Conservation (phyloP, 2,888 invertebrate genomes). For the Drosophila anomelani region DNA sequence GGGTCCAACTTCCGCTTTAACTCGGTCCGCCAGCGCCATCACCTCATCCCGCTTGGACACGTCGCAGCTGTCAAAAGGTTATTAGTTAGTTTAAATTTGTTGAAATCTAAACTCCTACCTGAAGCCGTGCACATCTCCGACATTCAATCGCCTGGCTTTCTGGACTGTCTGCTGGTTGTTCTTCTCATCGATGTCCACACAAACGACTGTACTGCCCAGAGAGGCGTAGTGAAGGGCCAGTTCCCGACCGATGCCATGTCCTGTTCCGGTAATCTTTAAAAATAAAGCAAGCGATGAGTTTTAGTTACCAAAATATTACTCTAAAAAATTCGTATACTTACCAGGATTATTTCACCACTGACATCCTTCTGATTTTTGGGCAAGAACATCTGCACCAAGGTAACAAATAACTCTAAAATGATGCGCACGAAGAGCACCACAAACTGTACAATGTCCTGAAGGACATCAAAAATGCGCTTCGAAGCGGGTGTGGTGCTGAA, state of each 20-base stretch:
- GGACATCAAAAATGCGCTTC: conserved; percentile 75
- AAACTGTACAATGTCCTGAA: conserved; percentile 80
- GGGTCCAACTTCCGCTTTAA: conserved; percentile 89
- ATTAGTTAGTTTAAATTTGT: background rate
- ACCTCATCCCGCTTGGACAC: conserved; percentile 90
- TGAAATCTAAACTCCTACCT: conserved; percentile 75
- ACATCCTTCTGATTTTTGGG: conserved; percentile 88
- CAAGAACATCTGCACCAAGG: conserved; percentile 57
- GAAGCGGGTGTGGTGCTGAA: conserved; percentile 79
- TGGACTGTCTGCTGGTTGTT: conserved; percentile 89
- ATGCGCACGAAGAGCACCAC: conserved; percentile 70
- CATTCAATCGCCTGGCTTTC: conserved; percentile 85
- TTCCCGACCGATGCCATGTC: conserved; percentile 93
- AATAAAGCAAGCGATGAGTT: background rate
- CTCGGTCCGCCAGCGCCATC: conserved; percentile 87
- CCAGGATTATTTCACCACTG: conserved; percentile 91
- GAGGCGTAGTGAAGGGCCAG: conserved; percentile 90
- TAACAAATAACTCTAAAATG: conserved; percentile 67
- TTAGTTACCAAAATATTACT: background rate
- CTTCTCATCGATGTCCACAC: conserved; percentile 91
- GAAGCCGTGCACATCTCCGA: conserved; percentile 84
- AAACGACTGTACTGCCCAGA: conserved; percentile 89
- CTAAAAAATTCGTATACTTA: conserved; percentile 84
- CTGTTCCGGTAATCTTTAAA: conserved; percentile 92
- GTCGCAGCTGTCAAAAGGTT: conserved; percentile 87